Evolutionary conservation across 2,888 invertebrate species (phyloP).

Genomic region (Drosophila eohydei): DNA sequence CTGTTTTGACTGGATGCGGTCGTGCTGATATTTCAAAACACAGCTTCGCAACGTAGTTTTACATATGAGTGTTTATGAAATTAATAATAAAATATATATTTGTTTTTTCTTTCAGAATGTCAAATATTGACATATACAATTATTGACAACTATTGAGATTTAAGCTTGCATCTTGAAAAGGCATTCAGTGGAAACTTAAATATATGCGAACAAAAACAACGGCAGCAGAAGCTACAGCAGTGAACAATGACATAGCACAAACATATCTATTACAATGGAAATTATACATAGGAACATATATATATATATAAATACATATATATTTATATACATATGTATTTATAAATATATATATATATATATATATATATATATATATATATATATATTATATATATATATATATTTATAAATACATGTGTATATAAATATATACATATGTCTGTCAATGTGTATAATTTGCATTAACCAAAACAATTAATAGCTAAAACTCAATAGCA

Average conservation of each 20-base stretch:
- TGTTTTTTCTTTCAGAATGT: neutral
- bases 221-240: no score
- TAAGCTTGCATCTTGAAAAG: neutral
- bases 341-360: neutral
- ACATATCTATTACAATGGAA: no score
- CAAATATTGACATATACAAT: neutral
- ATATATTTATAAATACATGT: no score
- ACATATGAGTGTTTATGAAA: neutral
- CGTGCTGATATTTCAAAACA: neutral
- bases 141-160: neutral
- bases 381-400: neutral
- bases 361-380: neutral
- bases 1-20: neutral
- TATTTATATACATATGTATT: neutral
- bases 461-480: neutral
- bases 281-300: no score
- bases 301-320: no score
- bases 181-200: constrained; percentile 7
- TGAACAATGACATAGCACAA: no score
- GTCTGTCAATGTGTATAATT: neutral
- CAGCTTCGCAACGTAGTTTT: neutral
- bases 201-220: no score
- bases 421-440: neutral
- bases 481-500: neutral
- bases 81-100: neutral